Percentiles rank a stretch among this genome's conserved stretches.
phyloP scores from a whole-genome alignment of 2,888 invertebrate genomes.

The Tryphoninae sp. region DNA sequence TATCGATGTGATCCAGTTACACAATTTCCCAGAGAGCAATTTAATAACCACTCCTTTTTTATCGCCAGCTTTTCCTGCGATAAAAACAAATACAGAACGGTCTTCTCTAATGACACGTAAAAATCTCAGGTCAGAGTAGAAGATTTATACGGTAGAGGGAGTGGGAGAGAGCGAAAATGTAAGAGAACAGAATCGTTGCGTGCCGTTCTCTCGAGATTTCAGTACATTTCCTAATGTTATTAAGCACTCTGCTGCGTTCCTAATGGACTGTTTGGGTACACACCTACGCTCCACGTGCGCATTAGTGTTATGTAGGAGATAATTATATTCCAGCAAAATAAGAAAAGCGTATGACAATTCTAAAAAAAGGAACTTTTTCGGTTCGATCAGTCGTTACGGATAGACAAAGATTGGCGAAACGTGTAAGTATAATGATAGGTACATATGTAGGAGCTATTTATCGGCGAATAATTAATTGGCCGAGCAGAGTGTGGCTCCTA shows the following conservation, averaged over 20 bases:
- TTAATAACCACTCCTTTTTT: slow-evolving; percentile 14
- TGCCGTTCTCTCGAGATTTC: slow-evolving; percentile 14
- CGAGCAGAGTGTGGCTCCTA: slow-evolving; percentile 6
- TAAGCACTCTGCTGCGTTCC: slow-evolving; percentile 26
- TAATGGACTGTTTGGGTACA: slow-evolving; percentile 35
- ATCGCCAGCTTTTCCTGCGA: not conserved
- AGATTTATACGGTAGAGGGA: not conserved
- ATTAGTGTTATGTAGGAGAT: not conserved
- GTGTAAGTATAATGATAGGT: not conserved
- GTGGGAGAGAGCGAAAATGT: not conserved
- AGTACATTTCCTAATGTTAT: slow-evolving; percentile 40
- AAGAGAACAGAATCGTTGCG: slow-evolving; percentile 19
- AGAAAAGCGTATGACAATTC: not conserved
- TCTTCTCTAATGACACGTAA: not conserved
- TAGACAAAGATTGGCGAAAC: too few species aligned
- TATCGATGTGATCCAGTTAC: slow-evolving; percentile 38
- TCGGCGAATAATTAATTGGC: slow-evolving; percentile 54
- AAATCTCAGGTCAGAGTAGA: slow-evolving; percentile 8
- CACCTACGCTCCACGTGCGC: slow-evolving; percentile 8
- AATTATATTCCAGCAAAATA: not conserved
- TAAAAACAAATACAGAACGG: not conserved
- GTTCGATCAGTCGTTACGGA: too few species aligned
- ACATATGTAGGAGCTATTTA: slow-evolving; percentile 38
- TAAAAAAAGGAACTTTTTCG: too few species aligned
- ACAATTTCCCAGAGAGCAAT: slow-evolving; percentile 10